phyloP scores from a whole-genome alignment of 2,797 vertebrate species.

The Rousettus madagascariensis region DNA sequence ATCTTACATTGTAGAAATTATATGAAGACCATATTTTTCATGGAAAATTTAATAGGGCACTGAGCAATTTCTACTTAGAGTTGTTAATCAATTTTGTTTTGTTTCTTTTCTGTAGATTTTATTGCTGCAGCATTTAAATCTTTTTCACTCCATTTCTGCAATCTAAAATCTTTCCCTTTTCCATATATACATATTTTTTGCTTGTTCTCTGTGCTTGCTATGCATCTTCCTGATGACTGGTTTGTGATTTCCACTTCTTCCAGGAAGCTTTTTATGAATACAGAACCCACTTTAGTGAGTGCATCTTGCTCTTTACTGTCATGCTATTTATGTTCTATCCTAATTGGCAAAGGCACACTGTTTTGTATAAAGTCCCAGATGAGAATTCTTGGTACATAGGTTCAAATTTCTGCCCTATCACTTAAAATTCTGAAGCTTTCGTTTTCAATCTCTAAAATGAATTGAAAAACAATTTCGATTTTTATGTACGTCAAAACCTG shows the following conservation, averaged over 20 bases:
- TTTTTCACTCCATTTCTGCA: not conserved
- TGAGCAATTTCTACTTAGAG: not conserved
- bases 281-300: fast-evolving
- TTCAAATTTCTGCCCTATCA: not conserved
- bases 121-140: not conserved
- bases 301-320: not conserved
- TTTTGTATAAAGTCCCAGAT: not conserved
- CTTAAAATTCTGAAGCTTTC: not conserved
- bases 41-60: not conserved
- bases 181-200: not conserved
- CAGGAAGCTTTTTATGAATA: not conserved
- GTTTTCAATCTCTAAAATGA: not conserved
- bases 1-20: not conserved
- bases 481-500: not conserved
- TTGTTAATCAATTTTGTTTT: not conserved
- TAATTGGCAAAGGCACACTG: not conserved
- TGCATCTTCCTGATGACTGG: not conserved
- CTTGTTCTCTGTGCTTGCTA: not conserved
- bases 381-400: fast-evolving
- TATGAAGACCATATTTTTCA: not conserved
- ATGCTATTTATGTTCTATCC: not conserved
- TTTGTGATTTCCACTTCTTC: not conserved
- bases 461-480: not conserved
- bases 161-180: not conserved
- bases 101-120: not conserved